These are phyloP conservation scores for Pipistrellus pygmaeus DNA, from an alignment of 2,797 vertebrate genomes.

Conservation along the genomic window DNA sequence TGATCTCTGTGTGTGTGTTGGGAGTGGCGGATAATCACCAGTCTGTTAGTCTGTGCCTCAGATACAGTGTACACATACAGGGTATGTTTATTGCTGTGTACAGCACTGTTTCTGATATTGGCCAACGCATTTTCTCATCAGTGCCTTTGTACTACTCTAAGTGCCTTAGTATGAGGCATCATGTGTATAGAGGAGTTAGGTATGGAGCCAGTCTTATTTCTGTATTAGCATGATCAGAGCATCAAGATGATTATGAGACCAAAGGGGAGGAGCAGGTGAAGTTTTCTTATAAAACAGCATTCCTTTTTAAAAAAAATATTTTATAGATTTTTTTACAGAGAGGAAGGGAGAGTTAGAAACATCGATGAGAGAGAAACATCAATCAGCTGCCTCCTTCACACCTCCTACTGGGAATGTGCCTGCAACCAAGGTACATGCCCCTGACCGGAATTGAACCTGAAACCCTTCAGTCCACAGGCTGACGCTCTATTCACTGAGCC, in stretches of 20 bases:
- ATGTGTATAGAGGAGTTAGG: background rate
- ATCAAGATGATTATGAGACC: background rate
- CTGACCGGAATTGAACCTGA: no score
- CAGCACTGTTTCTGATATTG: background rate
- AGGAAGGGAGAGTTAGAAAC: no score
- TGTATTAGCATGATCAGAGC: background rate
- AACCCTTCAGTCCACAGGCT: no score
- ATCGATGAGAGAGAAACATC: no score
- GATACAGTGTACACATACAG: accelerated
- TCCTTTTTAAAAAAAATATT: background rate
- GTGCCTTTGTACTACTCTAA: conserved; percentile 5
- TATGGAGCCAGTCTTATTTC: background rate
- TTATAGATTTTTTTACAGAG: no score
- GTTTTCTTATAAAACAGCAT: conserved; percentile 16
- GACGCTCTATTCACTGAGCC: no score
- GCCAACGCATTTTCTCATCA: background rate
- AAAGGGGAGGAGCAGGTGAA: background rate
- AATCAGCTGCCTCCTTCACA: no score
- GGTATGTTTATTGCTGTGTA: background rate
- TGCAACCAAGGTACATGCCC: no score
- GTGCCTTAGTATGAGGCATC: background rate
- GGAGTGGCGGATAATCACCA: background rate
- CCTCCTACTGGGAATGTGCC: no score
- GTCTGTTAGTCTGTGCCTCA: background rate
- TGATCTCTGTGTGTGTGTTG: background rate